Evolutionary conservation across 1,140 invertebrate species (phyloP), one percentile per base, ranked within the genome.

Genomic region (Eupeodes corollae): DNA sequence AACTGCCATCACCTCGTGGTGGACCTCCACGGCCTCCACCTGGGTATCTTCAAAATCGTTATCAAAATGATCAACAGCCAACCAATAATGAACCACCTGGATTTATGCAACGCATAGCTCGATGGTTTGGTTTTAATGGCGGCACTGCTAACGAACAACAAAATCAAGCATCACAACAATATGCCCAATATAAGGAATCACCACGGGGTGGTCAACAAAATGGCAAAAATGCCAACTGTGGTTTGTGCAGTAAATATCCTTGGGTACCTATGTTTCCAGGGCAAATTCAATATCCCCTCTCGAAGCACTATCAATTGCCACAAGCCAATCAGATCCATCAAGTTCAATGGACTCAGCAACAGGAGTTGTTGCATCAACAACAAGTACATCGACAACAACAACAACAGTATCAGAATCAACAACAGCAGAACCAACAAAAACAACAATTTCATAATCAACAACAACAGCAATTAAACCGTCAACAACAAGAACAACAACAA

Each of bases 241-340:
- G 82, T 58, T 73, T 81, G 44, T 88, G 85, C 57, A 86, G 88
- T 63, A 75, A 77, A 53, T 74, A 78, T 50, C 84, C 85, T 45
- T 88, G 85, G 85, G 77, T 84, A 50, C 85, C 85, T 5, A 77
- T 88, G 53, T 69, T 74, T 42, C 58, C 58, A 39, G 68, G 61
- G 59, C 71, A 71, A 54, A 64, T 70, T 31, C 69, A 67, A 49
- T 68, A 63, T 42, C 53, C 63, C 57, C 63, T 64, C 52, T 50
- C 52, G 55, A 49, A 55, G 53, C 54, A 53, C 47, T 48, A 56
- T 50, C 48, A 16, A 55, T 26, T 26, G 8, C 21, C 21, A 26
- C 21, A 26, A 26, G 21, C 21, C 8, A 26, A 26, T 26, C 21
- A 26, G 21, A 26, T 26, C 3, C 33, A 47, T 54, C 52, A 51